Percentiles rank a stretch among this genome's conserved stretches.
These are phyloP conservation scores for Protodeltote pygarga DNA, from an alignment of 2,888 invertebrate genomes.

Conservation along the genomic window DNA sequence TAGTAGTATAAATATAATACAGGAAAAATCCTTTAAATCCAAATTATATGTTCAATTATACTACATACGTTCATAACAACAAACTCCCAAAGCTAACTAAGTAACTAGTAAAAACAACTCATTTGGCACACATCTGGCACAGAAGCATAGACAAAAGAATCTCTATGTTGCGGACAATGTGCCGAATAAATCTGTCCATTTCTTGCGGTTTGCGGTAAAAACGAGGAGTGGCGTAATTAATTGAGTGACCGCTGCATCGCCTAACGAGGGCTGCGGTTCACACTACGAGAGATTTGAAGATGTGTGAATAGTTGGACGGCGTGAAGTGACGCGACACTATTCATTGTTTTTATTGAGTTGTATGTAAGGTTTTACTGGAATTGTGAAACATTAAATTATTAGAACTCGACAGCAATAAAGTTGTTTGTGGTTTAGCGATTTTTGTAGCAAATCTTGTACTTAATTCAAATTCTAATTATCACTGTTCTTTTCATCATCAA, in stretches of 20 bases:
- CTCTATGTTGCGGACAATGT: conserved; percentile 34
- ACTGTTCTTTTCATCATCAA: no score
- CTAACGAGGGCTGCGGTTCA: conserved; percentile 54
- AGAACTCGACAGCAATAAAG: no score
- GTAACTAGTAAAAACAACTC: conserved; percentile 14
- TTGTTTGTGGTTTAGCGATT: no score
- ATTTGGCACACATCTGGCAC: conserved; percentile 32
- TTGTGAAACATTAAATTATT: no score
- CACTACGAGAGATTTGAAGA: conserved; percentile 27
- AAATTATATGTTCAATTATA: no score
- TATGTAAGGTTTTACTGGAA: no score
- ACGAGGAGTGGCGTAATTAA: conserved; percentile 60
- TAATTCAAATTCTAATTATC: no score
- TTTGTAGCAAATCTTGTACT: no score
- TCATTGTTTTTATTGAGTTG: conserved; percentile 2
- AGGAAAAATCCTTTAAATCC: no score
- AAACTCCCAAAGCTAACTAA: not conserved
- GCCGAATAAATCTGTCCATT: conserved; percentile 45
- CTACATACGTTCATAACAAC: no score
- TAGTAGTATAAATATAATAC: no score
- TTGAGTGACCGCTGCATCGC: conserved; percentile 64
- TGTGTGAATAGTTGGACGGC: conserved; percentile 1
- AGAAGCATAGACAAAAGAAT: conserved; percentile 44
- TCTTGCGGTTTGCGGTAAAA: conserved; percentile 45
- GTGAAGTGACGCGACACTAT: no score